Conservation (phyloP, 2,797 vertebrate genomes). For the Acrossocheilus wenchowensis region DNA sequence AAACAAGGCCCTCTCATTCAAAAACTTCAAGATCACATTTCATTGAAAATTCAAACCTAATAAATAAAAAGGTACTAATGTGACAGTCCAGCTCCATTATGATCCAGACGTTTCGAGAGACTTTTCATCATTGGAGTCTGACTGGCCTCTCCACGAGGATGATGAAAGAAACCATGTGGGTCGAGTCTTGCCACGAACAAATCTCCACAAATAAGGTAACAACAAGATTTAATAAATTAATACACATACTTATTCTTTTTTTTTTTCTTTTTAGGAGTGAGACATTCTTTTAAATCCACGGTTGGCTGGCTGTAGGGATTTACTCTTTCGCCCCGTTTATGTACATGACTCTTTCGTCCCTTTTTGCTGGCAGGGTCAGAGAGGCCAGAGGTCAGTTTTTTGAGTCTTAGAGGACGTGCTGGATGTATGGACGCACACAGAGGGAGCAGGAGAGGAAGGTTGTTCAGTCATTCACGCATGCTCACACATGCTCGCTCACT, state of each 20-base stretch:
- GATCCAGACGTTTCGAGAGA: conserved; percentile 50
- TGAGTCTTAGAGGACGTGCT: conserved; percentile 73
- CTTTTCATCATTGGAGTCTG: neutral
- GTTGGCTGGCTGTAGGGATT: conserved; percentile 45
- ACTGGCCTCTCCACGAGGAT: conserved; percentile 22
- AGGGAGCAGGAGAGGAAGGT: conserved; percentile 59
- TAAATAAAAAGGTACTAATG: conserved; percentile 55
- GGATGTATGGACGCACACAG: conserved; percentile 72
- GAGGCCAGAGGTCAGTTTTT: conserved; percentile 58
- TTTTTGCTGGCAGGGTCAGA: conserved; percentile 56
- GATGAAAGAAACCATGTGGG: conserved; percentile 39
- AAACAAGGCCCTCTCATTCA: conserved; percentile 37
- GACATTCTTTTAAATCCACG: conserved; percentile 50
- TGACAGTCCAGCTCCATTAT: conserved; percentile 63
- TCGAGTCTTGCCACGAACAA: conserved; percentile 75
- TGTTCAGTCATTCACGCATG: conserved; percentile 55
- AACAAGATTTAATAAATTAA: conserved; percentile 99
- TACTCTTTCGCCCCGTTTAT: conserved; percentile 25
- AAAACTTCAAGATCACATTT: conserved; percentile 37
- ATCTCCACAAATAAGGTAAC: conserved; percentile 89
- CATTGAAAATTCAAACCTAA: conserved; percentile 50
- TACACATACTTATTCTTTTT: conserved; percentile 87
- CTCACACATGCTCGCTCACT: conserved; percentile 26
- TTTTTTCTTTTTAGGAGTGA: conserved; percentile 77
- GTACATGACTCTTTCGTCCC: conserved; percentile 42